These are phyloP conservation scores for Drosophila ananassae DNA, from an alignment of 1,140 invertebrate species.

Conservation along the genomic window DNA sequence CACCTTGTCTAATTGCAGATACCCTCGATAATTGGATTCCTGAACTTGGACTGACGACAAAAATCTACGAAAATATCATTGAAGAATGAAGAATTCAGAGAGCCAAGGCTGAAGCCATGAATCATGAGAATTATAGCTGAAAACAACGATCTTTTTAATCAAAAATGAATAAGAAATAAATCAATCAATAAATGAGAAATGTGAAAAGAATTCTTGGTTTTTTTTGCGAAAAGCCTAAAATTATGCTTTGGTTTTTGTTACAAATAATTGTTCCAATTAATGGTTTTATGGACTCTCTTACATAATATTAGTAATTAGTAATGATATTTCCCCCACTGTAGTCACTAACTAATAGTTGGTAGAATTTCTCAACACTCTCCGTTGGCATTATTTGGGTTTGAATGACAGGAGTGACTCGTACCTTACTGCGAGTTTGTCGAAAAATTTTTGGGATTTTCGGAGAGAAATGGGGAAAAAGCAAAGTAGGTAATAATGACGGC, in stretches of 20 bases:
- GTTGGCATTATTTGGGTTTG: background rate
- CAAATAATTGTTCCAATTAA: too few species aligned
- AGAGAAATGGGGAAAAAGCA: conserved; percentile 34
- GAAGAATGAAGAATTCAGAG: conserved; percentile 18
- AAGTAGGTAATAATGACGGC: conserved; percentile 53
- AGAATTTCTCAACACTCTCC: too few species aligned
- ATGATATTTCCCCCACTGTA: background rate
- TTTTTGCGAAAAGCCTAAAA: conserved; percentile 32
- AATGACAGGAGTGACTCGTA: background rate
- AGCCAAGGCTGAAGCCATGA: conserved; percentile 37
- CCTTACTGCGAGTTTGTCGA: background rate
- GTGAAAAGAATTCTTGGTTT: background rate
- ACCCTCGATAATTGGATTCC: conserved; percentile 78
- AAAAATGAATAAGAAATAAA: conserved; percentile 4
- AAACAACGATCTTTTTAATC: conserved; percentile 3
- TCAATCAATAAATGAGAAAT: conserved; percentile 10
- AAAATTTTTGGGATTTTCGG: background rate
- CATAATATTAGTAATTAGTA: too few species aligned
- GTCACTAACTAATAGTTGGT: background rate
- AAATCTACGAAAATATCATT: background rate
- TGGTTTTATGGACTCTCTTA: too few species aligned
- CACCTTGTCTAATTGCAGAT: conserved; percentile 67
- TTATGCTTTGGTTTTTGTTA: conserved; percentile 20
- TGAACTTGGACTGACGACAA: conserved; percentile 69
- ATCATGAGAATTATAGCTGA: conserved; percentile 40